These are phyloP conservation scores for Anoplius nigerrimus DNA, from an alignment of 2,888 invertebrate species.

Conservation along the genomic window DNA sequence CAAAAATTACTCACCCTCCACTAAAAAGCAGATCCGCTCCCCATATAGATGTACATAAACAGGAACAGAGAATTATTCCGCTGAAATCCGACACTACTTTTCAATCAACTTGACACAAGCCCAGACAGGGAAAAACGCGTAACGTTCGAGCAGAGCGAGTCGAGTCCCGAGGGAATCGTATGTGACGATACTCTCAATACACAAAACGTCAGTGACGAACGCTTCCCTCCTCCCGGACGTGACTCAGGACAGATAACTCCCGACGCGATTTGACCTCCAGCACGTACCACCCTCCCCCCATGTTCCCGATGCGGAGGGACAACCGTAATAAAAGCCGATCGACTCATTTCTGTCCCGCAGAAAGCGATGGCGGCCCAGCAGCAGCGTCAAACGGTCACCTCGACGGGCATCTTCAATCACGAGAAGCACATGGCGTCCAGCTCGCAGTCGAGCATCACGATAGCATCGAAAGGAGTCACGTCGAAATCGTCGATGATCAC, in stretches of 20 bases:
- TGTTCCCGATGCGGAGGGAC: neutral
- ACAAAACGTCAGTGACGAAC: too few species aligned
- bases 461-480: slow-evolving; percentile 85
- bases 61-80: too few species aligned
- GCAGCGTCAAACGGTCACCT: slow-evolving; percentile 87
- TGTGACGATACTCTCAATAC: too few species aligned
- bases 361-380: slow-evolving; percentile 81
- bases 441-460: slow-evolving; percentile 86
- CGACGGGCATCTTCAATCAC: slow-evolving; percentile 86
- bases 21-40: too few species aligned
- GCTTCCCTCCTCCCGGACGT: slow-evolving; percentile 14
- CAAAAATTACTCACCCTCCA: too few species aligned
- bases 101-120: too few species aligned
- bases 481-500: slow-evolving; percentile 74
- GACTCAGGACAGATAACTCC: slow-evolving; percentile 24
- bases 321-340: neutral
- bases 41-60: too few species aligned
- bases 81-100: too few species aligned
- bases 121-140: too few species aligned
- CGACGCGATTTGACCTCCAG: neutral
- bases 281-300: too few species aligned
- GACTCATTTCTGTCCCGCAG: slow-evolving; percentile 57
- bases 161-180: too few species aligned
- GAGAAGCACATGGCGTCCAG: slow-evolving; percentile 86
- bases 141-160: too few species aligned